Evolutionary conservation across 2,113 vertebrate species (phyloP).

Genomic region (Strigops habroptila): DNA sequence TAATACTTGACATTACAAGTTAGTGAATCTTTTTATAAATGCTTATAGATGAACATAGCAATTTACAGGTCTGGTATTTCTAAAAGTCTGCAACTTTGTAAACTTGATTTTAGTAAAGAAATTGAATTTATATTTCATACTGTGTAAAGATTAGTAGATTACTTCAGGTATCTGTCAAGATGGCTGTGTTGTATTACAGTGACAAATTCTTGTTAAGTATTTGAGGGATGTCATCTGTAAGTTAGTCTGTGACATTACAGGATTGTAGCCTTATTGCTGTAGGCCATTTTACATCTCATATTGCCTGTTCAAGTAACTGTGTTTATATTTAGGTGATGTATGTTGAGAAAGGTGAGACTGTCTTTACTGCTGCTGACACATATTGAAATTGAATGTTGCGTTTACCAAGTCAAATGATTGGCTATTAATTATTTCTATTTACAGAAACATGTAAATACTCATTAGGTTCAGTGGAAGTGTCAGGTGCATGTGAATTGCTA

Average conservation of each 20-base stretch:
- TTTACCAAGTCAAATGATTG: slow-evolving; percentile 42
- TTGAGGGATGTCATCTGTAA: not conserved
- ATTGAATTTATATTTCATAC: not conserved
- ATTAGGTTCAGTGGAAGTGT: not conserved
- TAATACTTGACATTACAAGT: not conserved
- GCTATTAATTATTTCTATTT: slow-evolving; percentile 53
- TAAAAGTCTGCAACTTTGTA: not conserved
- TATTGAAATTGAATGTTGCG: slow-evolving; percentile 49
- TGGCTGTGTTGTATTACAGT: not conserved
- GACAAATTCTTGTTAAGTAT: not conserved
- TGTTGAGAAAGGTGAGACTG: slow-evolving; percentile 25
- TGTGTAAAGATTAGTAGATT: not conserved
- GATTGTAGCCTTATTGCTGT: not conserved
- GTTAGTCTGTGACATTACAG: not conserved
- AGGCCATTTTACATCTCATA: not conserved
- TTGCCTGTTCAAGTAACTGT: slow-evolving; percentile 34
- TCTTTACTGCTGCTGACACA: slow-evolving; percentile 48
- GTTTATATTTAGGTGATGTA: slow-evolving; percentile 67
- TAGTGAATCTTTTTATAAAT: not conserved
- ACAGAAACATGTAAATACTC: slow-evolving; percentile 15
- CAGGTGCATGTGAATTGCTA: not conserved
- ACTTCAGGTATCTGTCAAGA: not conserved
- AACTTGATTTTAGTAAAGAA: not conserved
- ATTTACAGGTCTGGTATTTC: not conserved
- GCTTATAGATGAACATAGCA: not conserved